Percentiles rank a stretch among this genome's conserved stretches.
Evolutionary conservation across 2,888 invertebrate genomes (phyloP).

Genomic region (Xanthorhoe spadicearia): DNA sequence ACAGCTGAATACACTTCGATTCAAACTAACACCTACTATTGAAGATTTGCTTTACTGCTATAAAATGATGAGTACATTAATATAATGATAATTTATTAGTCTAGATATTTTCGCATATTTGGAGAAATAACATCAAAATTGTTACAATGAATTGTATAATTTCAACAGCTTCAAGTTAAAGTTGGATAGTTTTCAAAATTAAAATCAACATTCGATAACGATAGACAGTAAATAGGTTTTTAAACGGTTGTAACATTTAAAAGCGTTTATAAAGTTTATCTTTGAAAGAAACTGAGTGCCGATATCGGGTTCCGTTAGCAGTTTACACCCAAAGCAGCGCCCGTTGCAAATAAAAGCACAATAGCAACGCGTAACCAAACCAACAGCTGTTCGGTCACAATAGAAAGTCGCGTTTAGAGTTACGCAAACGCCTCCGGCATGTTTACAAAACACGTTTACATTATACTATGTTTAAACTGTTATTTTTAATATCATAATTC

Average conservation of each 20-base stretch:
- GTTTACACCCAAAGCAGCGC: slow-evolving; percentile 52
- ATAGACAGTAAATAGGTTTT: not conserved
- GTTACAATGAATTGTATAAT: not conserved
- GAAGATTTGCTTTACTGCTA: not conserved
- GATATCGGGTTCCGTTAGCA: slow-evolving; percentile 41
- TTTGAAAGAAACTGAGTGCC: not conserved
- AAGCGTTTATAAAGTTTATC: not conserved
- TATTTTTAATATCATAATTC: slow-evolving; percentile 30
- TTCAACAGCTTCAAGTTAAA: not conserved
- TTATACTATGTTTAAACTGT: slow-evolving; percentile 26
- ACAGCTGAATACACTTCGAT: too few species aligned
- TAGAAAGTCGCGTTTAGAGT: slow-evolving; percentile 70
- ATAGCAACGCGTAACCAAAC: slow-evolving; percentile 69
- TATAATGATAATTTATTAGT: too few species aligned
- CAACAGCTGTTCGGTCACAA: slow-evolving; percentile 76
- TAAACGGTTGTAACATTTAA: not conserved
- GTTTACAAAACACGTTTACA: slow-evolving; percentile 67
- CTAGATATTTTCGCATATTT: not conserved
- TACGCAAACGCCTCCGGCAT: slow-evolving; percentile 67
- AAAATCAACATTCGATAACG: not conserved
- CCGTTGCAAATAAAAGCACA: slow-evolving; percentile 69
- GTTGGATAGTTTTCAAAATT: too few species aligned
- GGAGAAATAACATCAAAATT: not conserved
- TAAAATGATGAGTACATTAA: not conserved
- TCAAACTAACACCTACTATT: not conserved